A percentile compares a stretch with the other conserved stretches of the same genome.
Evolutionary conservation across 2,113 vertebrate genomes (phyloP).

Genomic region (Pterocles burchelli): DNA sequence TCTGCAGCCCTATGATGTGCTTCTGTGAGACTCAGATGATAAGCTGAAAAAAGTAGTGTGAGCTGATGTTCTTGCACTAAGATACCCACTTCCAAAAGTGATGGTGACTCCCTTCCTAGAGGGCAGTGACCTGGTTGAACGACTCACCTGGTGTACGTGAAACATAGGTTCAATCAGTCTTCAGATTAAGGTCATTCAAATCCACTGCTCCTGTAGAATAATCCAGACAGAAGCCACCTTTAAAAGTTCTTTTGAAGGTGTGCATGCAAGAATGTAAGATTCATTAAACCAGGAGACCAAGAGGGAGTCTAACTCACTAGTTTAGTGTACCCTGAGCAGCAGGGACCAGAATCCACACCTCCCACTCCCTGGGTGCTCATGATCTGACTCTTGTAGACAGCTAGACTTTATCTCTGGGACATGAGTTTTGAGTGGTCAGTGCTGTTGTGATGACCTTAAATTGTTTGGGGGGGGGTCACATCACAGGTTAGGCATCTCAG

Average conservation of each 20-base stretch:
- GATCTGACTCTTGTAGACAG: not conserved
- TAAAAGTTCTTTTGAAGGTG: not conserved
- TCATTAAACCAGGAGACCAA: not conserved
- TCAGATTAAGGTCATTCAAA: not conserved
- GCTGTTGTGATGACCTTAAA: not conserved
- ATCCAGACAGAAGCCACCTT: not conserved
- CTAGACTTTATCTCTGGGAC: not conserved
- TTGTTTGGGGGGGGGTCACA: not conserved
- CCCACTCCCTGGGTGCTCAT: not conserved
- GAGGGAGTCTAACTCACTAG: not conserved
- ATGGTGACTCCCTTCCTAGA: not conserved
- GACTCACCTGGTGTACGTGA: not conserved
- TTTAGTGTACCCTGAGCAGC: not conserved
- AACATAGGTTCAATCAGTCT: not conserved
- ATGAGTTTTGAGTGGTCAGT: not conserved
- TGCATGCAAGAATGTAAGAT: not conserved
- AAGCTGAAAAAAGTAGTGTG: not conserved
- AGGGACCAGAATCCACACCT: not conserved
- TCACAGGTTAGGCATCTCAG: not conserved
- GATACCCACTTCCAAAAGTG: not conserved
- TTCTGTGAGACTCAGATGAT: not conserved
- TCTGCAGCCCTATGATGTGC: not conserved
- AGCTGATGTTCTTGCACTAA: not conserved
- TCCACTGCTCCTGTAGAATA: not conserved
- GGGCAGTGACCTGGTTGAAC: not conserved